Evolutionary conservation across 2,888 invertebrate genomes (phyloP), one percentile per base, ranked within the genome.

Genomic region (Mellilla xanthometata): DNA sequence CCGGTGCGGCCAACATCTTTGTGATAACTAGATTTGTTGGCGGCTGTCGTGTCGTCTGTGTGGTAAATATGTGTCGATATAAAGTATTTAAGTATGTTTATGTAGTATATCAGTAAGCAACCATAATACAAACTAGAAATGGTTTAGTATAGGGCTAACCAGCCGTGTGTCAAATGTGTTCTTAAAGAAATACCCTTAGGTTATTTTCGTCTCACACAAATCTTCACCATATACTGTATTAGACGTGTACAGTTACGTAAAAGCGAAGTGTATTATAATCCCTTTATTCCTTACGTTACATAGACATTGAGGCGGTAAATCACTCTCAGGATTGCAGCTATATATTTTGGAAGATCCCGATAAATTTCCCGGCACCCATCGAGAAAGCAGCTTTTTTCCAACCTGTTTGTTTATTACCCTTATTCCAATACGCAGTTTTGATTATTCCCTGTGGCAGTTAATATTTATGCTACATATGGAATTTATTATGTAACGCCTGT

Each of bases 311-410:
- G 56, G 58, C 62, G 66, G 68, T 81, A 81, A 81, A 81, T 81
- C 78, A 81, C 72, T 61, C 56, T 60, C 56, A 60, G 70, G 67
- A 71, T 77, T 71, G 76, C 73, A 72, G 70, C 71, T 24, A 58
- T 75, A 81, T 81, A 81, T 82, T 76, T 77, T 65, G 68, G 72
- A 73, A 70, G 70, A 72, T 68, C 65, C 63, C 78, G 68, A 84
- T 84, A 82, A 82, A 83, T 84, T 80, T 71, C 61, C 62, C 59
- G 63, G 65, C 60, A 63, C 63, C 73, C 71, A 76, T 68, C 73
- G 68, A 71, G 72, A 49, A 72, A 77, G 77, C 77, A 70, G 72
- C 76, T 72, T 81, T 81, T 81, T 81, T 78, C 68, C 64, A 60
- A 61, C 65, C 68, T 70, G 58, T 52, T 58, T 53, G 53, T 81